Base-by-base conservation (phyloP, 2,888 invertebrate genomes). In the Meiosimyza decipiens region DNA sequence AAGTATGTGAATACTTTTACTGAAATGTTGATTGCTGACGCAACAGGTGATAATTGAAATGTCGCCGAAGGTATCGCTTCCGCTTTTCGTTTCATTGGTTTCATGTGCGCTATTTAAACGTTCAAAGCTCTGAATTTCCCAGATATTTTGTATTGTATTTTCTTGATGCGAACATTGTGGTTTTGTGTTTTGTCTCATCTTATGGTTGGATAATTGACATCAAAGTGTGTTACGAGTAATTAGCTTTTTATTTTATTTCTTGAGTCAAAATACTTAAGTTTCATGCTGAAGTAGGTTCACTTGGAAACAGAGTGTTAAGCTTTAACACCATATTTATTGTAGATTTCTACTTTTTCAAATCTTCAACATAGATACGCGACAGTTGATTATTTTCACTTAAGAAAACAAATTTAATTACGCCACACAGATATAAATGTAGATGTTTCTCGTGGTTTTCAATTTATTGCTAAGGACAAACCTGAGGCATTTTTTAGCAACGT, bases 111-210 rank as follows among this genome's bases (percentile, higher is more conserved):
- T 40, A 40, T 40, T 57, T 57, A 57, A 57, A 57, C 57, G 57
- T 28, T 28, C 15, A 57, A 57, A 57, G 9, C 9, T 9, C 18
- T 57, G 12, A 57, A 57, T 57, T 57, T 57, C 28, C 13, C 55
- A 18, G 57, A 28, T 57, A 18, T 12, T 57, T 28, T 15, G 28
- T 28, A 18, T 16, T 13, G 57, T 28, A 40, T 7, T 9, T 40
- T 40, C 9, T 40, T 40, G 6, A 9, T 40, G 9, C 40, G 9
- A 40, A 40, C 13, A 11, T 55, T 28, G 22, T 28, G 57, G 57
- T 57, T 28, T 57, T 28, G 22, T 57, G 57, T 57, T 57, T 57
- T 28, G 22, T 57, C 57, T 57, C 28, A 57, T 57, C 57, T 57
- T 57, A 16, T 57, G 57, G 22, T 57, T 57, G 57, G 18, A 15